Evolutionary conservation across 1,140 invertebrate genomes (phyloP).

Genomic region (Caenorhabditis elegans): WBcel235 BX284605.5:13116001-13116500

Average conservation of each 20-base stretch:
- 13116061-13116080: no score
- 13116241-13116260: neutral
- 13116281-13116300: neutral
- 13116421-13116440: neutral
- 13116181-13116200: no score
- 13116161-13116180: no score
- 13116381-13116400: neutral
- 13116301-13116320: slow-evolving; percentile 5
- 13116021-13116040: no score
- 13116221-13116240: neutral
- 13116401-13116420: neutral
- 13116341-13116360: slow-evolving; percentile 9
- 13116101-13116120: no score
- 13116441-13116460: neutral
- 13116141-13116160: no score
- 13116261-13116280: neutral
- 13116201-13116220: neutral
- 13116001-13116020: no score
- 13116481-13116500: neutral
- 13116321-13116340: neutral
- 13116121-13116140: no score
- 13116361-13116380: neutral
- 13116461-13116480: neutral
- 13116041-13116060: no score
- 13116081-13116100: no score